Conservation (phyloP, 2,888 invertebrate genomes). For the Gnatocerus cornutus region DNA sequence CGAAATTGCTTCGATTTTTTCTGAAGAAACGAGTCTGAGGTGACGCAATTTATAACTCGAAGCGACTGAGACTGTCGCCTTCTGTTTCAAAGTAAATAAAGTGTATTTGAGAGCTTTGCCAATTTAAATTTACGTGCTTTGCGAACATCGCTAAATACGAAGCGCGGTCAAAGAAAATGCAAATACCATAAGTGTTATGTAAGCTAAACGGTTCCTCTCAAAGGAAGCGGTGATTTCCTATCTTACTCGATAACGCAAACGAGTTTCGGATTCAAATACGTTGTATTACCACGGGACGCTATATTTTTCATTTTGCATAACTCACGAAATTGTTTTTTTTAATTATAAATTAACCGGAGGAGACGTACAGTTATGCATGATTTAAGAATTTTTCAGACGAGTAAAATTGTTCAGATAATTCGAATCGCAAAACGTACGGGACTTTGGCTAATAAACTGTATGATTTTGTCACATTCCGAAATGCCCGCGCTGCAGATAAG, state of each 20-base stretch:
- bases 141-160: neutral
- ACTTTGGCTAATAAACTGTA: conserved; percentile 11
- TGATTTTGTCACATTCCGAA: conserved; percentile 27
- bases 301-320: neutral
- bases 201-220: conserved; percentile 4
- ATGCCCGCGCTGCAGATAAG: neutral
- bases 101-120: neutral
- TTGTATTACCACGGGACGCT: too few species aligned
- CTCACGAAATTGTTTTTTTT: conserved; percentile 1
- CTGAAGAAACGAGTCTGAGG: conserved; percentile 16
- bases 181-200: conserved; percentile 10
- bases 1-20: conserved; percentile 35
- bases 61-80: conserved; percentile 13
- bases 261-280: too few species aligned
- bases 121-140: conserved; percentile 13
- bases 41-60: conserved; percentile 24
- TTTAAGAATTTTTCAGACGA: neutral
- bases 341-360: neutral
- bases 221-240: too few species aligned
- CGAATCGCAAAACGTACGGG: conserved; percentile 12
- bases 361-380: neutral
- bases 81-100: conserved; percentile 18
- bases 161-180: conserved; percentile 22
- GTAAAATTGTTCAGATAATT: conserved; percentile 14
- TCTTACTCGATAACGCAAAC: too few species aligned